Conservation (phyloP, 2,113 vertebrate genomes). For the Etheostoma spectabile region DNA sequence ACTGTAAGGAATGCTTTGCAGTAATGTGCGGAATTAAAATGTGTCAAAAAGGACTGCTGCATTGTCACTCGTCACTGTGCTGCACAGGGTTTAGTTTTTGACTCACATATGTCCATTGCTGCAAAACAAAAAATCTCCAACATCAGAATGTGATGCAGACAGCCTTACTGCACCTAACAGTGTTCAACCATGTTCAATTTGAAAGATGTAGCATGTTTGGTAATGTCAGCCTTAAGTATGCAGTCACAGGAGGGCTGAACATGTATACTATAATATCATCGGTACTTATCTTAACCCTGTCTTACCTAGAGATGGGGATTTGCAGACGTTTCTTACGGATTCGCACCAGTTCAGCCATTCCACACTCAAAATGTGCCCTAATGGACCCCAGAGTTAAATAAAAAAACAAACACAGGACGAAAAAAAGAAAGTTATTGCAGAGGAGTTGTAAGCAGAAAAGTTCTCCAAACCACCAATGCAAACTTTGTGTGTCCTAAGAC, state of each 20-base stretch:
- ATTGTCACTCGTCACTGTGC: slow-evolving; percentile 12
- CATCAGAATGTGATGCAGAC: slow-evolving; percentile 1
- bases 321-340: slow-evolving; percentile 83
- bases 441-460: slow-evolving; percentile 64
- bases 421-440: slow-evolving; percentile 13
- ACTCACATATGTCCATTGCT: slow-evolving; percentile 46
- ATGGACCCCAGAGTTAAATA: slow-evolving; percentile 68
- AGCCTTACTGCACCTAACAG: neutral
- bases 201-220: neutral
- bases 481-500: slow-evolving; percentile 80
- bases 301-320: slow-evolving; percentile 85
- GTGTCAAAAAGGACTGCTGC: neutral
- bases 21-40: neutral
- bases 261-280: neutral
- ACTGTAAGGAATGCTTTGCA: neutral
- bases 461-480: slow-evolving; percentile 74
- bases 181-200: neutral
- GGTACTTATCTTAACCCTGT: neutral
- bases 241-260: slow-evolving; percentile 5
- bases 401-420: slow-evolving; percentile 29
- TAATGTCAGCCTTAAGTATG: neutral
- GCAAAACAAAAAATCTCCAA: slow-evolving; percentile 36
- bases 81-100: neutral
- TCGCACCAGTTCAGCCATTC: slow-evolving; percentile 83
- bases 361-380: slow-evolving; percentile 46